Conservation (phyloP, 2,888 invertebrate species). For the Steinernema carpocapsae region DNA sequence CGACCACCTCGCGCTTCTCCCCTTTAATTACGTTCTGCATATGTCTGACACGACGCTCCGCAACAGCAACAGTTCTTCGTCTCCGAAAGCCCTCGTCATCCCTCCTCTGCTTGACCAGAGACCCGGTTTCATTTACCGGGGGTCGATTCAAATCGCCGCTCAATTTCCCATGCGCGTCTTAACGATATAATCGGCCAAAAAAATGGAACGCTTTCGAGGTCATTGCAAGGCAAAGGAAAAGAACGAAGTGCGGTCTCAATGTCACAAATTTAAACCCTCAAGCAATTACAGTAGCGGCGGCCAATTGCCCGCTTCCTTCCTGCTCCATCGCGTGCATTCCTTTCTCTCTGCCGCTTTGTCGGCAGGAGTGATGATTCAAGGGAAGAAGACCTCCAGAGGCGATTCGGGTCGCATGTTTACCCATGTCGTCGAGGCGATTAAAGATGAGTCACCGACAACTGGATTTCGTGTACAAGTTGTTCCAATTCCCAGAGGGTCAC, state of each 20-base stretch:
- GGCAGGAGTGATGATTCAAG: neutral
- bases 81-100: neutral
- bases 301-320: neutral
- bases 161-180: conserved; percentile 30
- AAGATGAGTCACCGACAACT: conserved; percentile 26
- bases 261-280: conserved; percentile 31
- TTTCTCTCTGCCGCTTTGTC: conserved; percentile 6
- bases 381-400: conserved; percentile 22
- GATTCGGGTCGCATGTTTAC: conserved; percentile 31
- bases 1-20: conserved; percentile 1
- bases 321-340: neutral
- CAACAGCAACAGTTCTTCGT: neutral
- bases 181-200: conserved; percentile 31
- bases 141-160: conserved; percentile 21
- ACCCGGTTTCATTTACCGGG: neutral
- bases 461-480: conserved; percentile 20
- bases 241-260: conserved; percentile 4
- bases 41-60: neutral
- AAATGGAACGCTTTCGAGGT: conserved; percentile 32
- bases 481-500: neutral
- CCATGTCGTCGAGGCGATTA: conserved; percentile 18
- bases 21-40: conserved; percentile 3
- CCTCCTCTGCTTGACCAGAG: too few species aligned
- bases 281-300: conserved; percentile 28
- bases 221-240: neutral